These are phyloP conservation scores for Piaya cayana DNA, from an alignment of 2,113 vertebrate species.

Conservation along the genomic window DNA sequence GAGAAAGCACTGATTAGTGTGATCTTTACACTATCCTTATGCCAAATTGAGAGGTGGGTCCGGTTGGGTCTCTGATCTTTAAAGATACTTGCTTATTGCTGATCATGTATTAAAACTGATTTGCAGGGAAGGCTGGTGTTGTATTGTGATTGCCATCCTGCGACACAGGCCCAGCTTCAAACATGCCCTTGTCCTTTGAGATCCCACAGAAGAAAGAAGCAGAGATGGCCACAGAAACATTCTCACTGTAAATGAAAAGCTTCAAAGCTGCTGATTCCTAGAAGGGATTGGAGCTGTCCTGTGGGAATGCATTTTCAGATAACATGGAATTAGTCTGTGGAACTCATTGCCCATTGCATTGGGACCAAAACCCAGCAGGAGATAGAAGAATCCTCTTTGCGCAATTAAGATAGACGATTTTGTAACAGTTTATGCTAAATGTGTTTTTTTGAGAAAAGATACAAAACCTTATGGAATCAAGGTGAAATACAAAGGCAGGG, in stretches of 20 bases:
- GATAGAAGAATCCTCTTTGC: not conserved
- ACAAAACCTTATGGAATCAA: not conserved
- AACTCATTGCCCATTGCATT: not conserved
- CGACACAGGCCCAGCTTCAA: not conserved
- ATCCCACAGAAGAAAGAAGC: not conserved
- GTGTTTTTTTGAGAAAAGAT: not conserved
- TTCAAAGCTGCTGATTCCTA: not conserved
- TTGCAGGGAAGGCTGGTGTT: not conserved
- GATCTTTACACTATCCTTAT: not conserved
- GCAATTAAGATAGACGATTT: not conserved
- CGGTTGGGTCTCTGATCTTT: not conserved
- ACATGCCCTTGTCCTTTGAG: not conserved
- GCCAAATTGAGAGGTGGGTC: not conserved
- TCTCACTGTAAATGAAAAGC: not conserved
- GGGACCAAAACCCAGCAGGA: not conserved
- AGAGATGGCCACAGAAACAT: not conserved
- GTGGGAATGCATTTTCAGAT: not conserved
- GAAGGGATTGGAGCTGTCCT: not conserved
- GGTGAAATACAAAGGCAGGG: not conserved
- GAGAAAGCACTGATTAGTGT: not conserved
- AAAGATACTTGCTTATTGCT: not conserved
- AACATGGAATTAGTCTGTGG: not conserved
- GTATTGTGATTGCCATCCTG: accelerated
- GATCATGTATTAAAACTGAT: not conserved
- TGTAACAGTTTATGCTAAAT: not conserved